phyloP scores from a whole-genome alignment of 2,888 invertebrate species.

The Microplitis manilae region DNA sequence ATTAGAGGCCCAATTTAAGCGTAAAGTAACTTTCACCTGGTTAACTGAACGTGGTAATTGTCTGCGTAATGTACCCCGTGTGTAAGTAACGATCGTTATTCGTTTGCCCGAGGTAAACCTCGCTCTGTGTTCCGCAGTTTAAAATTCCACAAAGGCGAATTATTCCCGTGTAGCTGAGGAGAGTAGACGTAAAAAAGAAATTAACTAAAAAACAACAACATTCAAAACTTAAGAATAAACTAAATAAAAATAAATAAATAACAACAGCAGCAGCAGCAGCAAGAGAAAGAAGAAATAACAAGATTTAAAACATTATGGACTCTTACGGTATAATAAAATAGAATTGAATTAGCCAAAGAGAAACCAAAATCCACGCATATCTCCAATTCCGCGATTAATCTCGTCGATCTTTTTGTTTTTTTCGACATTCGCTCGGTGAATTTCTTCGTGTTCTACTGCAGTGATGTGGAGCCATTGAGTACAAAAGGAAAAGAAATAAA shows the following conservation, averaged over 20 bases:
- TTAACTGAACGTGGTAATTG: conserved; percentile 49
- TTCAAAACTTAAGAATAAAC: neutral
- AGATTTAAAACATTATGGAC: conserved; percentile 2
- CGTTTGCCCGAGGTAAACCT: neutral
- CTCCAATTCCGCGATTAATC: neutral
- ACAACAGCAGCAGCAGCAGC: neutral
- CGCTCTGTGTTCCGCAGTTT: conserved; percentile 28
- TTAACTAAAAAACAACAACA: neutral
- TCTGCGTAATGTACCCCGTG: conserved; percentile 47
- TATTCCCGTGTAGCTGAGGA: neutral
- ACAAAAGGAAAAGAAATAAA: conserved; percentile 1
- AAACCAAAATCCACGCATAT: neutral
- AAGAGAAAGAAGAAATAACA: neutral
- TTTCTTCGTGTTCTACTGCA: neutral
- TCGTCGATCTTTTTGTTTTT: neutral
- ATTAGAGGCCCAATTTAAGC: conserved; percentile 25
- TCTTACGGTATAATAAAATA: neutral
- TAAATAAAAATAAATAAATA: neutral
- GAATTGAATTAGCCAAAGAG: neutral
- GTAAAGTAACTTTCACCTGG: conserved; percentile 46
- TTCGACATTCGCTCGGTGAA: neutral
- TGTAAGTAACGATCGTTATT: conserved; percentile 37
- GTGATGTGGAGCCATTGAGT: neutral
- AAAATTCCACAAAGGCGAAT: conserved; percentile 39
- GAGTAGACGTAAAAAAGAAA: neutral